A percentile compares a stretch with the other conserved stretches of the same genome.
Conservation (phyloP, 2,113 vertebrate genomes). For the Syngnathoides biaculeatus region DNA sequence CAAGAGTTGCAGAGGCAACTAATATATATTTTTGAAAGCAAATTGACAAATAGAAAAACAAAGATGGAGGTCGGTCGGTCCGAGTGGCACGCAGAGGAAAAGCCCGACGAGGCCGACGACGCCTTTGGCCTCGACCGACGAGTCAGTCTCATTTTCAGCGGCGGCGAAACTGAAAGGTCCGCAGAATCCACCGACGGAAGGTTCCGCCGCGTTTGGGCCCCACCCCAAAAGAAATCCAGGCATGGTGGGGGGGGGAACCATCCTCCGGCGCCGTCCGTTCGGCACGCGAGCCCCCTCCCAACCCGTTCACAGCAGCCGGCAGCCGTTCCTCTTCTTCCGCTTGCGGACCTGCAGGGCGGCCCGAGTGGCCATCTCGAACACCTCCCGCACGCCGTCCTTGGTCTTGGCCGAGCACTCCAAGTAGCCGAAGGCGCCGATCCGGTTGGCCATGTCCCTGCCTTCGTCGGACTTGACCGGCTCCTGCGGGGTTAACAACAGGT, state of each 20-base stretch:
- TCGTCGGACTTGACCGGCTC: conserved; percentile 94
- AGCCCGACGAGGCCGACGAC: conserved; percentile 33
- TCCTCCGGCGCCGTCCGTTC: conserved; percentile 26
- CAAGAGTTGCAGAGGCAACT: conserved; percentile 29
- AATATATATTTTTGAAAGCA: conserved; percentile 54
- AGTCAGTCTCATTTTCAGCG: conserved; percentile 61
- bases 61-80: too few species aligned
- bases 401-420: conserved; percentile 98
- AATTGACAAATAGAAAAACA: conserved; percentile 63
- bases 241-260: too few species aligned
- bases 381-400: conserved; percentile 94
- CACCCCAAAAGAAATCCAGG: too few species aligned
- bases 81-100: conserved; percentile 45
- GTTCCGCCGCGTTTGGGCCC: conserved; percentile 42
- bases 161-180: conserved; percentile 53
- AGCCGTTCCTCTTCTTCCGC: conserved; percentile 84
- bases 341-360: conserved; percentile 94
- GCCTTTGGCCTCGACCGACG: conserved; percentile 58
- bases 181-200: conserved; percentile 60
- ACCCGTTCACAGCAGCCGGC: conserved; percentile 81
- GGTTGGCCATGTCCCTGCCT: conserved; percentile 94
- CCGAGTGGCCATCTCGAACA: conserved; percentile 97
- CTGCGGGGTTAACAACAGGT: conserved; percentile 59
- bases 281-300: conserved; percentile 55
- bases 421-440: conserved; percentile 95